These are phyloP conservation scores for Euura lappo DNA, from an alignment of 1,140 invertebrate genomes.

Conservation along the genomic window DNA sequence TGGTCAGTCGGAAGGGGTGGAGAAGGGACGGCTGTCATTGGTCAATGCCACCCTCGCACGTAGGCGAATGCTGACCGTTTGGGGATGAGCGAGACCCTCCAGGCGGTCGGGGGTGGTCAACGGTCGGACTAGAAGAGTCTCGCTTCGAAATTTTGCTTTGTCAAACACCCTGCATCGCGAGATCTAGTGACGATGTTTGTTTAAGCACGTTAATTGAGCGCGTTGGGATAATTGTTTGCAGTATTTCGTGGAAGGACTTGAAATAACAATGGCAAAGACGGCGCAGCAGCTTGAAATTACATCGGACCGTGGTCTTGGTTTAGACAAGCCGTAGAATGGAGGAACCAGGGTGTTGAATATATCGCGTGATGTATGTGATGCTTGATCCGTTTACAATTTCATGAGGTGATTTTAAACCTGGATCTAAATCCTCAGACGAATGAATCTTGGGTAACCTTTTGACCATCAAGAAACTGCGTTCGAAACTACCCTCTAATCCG, in stretches of 20 bases:
- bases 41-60: slow-evolving; percentile 48
- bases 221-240: too few species aligned
- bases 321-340: not conserved
- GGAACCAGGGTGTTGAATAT: too few species aligned
- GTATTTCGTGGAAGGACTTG: not conserved
- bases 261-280: not conserved
- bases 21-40: slow-evolving; percentile 53
- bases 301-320: not conserved
- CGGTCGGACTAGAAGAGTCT: slow-evolving; percentile 30
- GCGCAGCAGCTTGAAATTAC: not conserved
- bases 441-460: slow-evolving; percentile 41
- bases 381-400: not conserved
- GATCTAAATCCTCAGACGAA: slow-evolving; percentile 27
- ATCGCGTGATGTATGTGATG: not conserved
- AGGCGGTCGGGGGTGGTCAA: slow-evolving; percentile 28
- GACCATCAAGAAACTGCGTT: slow-evolving; percentile 26
- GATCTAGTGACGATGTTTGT: too few species aligned
- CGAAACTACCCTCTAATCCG: slow-evolving; percentile 35
- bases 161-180: too few species aligned
- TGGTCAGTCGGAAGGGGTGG: slow-evolving; percentile 53
- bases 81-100: slow-evolving; percentile 6
- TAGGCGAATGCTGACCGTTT: slow-evolving; percentile 47
- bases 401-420: slow-evolving; percentile 18
- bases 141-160: too few species aligned
- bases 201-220: too few species aligned